A percentile compares a stretch with the other conserved stretches of the same genome.
These are phyloP conservation scores for Smutsia temminckii DNA, from an alignment of 2,797 vertebrate species.

Conservation along the genomic window DNA sequence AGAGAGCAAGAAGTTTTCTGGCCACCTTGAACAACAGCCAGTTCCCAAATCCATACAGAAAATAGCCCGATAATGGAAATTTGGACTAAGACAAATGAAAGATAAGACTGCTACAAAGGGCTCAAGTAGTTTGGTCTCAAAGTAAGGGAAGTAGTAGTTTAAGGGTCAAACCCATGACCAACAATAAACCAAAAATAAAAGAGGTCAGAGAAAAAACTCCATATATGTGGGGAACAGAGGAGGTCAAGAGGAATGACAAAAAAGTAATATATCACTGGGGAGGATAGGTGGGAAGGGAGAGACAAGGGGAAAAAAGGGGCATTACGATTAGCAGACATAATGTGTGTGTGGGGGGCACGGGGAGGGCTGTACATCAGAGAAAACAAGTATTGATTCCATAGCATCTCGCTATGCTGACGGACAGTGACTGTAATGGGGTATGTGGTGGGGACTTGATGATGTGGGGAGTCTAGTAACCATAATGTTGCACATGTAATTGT, in stretches of 20 bases:
- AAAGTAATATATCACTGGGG: background rate
- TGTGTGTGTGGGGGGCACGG: no score
- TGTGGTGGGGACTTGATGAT: no score
- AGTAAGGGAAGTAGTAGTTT: slow-evolving; percentile 30
- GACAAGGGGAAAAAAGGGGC: no score
- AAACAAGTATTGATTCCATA: no score
- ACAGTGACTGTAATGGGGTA: no score
- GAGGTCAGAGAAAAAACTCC: background rate
- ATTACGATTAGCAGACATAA: no score
- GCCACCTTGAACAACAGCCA: slow-evolving; percentile 19
- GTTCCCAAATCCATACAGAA: slow-evolving; percentile 44
- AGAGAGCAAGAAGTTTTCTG: slow-evolving; percentile 22
- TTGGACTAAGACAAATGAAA: slow-evolving; percentile 55
- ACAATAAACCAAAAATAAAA: slow-evolving; percentile 41
- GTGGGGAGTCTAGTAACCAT: no score
- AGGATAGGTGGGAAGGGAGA: no score
- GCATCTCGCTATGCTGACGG: no score
- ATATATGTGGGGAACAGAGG: background rate
- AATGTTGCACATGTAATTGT: no score
- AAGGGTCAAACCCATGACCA: slow-evolving; percentile 48
- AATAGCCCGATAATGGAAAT: slow-evolving; percentile 43
- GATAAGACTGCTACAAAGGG: slow-evolving; percentile 16
- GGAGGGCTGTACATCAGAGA: no score
- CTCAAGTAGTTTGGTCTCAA: background rate
- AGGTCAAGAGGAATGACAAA: background rate